Evolutionary conservation across 2,888 invertebrate genomes (phyloP), one percentile per base, ranked within the genome.

Genomic region (Acanthoscelides obtectus): DNA sequence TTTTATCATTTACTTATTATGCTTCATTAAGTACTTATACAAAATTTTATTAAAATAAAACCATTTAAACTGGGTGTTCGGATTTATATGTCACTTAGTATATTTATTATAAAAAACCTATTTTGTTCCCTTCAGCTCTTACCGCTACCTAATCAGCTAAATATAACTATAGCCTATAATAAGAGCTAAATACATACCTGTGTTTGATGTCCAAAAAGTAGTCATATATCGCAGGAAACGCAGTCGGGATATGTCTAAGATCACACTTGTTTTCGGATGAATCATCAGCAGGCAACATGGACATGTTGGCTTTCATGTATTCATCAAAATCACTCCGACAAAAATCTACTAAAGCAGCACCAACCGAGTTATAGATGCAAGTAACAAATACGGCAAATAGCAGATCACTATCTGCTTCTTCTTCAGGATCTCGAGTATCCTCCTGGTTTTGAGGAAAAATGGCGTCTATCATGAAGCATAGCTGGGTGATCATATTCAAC

Each of bases 401-500:
- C 12, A 92, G 86, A 22, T 89, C 89, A 22, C 83, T 84, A 70
- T 89, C 89, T 4, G 87, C 87, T 76, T 87, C 87, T 69, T 89
- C 87, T 74, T 81, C 81, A 63, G 79, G 76, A 27, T 70, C 64
- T 3, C 73, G 71, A 2, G 69, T 72, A 22, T 71, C 71, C 20
- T 71, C 73, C 2, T 22, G 0, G 2, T 71, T 69, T 72, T 83
- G 79, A 0, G 90, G 89, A 80, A 90, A 85, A 22, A 95, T 86
- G 0, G 93, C 91, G 79, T 94, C 94, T 72, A 95, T 90, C 87
- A 95, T 91, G 79, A 89, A 89, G 81, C 95, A 93, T 20, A 97
- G 87, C 83, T 97, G 97, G 1, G 90, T 90, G 2, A 96, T 92
- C 93, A 97, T 90, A 84, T 97, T 97, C 0, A 97, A 87, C 67